phyloP scores from a whole-genome alignment of 1,140 invertebrate genomes.

The Papilio polyxenes region DNA sequence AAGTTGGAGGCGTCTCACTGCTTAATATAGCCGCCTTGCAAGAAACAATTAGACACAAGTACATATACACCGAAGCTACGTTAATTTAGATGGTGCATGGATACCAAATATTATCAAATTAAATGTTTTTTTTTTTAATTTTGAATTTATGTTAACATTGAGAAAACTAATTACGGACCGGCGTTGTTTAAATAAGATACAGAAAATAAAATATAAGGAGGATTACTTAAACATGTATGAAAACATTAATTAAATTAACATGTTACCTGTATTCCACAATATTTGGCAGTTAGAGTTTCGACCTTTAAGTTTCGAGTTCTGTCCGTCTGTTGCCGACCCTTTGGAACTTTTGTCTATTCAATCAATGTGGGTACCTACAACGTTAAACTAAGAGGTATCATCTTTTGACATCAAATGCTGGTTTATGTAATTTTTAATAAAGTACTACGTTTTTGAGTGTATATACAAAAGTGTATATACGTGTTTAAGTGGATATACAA shows the following conservation, averaged over 20 bases:
- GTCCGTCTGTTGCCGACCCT: neutral
- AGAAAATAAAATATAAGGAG: too few relatives aligned
- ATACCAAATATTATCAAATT: conserved; percentile 27
- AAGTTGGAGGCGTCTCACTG: conserved; percentile 73
- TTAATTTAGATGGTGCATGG: conserved; percentile 54
- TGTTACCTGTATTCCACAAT: conserved; percentile 8
- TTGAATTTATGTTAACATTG: neutral
- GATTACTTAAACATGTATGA: too few relatives aligned
- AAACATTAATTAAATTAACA: neutral
- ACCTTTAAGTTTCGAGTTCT: neutral
- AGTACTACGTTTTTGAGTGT: too few relatives aligned
- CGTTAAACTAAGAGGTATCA: neutral
- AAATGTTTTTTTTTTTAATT: neutral
- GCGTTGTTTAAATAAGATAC: neutral
- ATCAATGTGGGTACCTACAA: neutral
- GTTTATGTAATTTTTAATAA: neutral
- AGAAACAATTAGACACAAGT: conserved; percentile 79
- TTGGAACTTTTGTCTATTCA: neutral
- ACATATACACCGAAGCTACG: conserved; percentile 60
- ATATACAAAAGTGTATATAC: too few relatives aligned
- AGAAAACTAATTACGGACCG: neutral
- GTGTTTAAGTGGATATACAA: too few relatives aligned
- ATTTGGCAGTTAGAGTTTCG: neutral
- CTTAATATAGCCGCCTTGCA: conserved; percentile 78
- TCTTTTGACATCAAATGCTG: neutral